Percentiles rank a stretch among this genome's conserved stretches.
Conservation (phyloP, 2,888 invertebrate genomes). For the Lycophotia porphyrea region DNA sequence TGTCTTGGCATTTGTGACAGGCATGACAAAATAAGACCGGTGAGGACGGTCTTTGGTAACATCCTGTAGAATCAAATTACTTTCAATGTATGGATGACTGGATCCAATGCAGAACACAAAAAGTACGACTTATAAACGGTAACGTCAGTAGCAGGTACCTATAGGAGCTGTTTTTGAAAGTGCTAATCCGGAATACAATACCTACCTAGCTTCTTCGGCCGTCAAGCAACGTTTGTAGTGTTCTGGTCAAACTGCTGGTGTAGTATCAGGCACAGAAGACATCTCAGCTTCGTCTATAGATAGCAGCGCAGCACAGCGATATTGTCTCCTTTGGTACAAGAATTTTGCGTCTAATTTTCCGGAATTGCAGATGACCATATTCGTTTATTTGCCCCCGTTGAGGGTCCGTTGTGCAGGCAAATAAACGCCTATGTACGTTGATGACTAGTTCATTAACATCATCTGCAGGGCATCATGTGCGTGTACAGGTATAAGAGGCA, state of each 20-base stretch:
- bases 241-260: not conserved
- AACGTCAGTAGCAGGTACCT: not conserved
- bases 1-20: constrained; percentile 18
- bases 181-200: too few relatives aligned
- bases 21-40: not conserved
- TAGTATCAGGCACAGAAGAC: not conserved
- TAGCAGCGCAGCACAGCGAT: not conserved
- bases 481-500: not conserved
- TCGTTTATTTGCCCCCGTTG: too few relatives aligned
- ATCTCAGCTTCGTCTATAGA: not conserved
- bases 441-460: not conserved
- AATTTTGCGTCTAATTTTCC: not conserved
- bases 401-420: too few relatives aligned
- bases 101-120: not conserved
- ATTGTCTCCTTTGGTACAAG: not conserved
- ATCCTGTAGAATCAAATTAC: not conserved
- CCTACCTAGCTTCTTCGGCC: not conserved
- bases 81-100: not conserved
- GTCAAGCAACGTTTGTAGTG: not conserved
- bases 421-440: too few relatives aligned
- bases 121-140: not conserved
- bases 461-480: not conserved
- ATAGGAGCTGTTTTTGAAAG: not conserved
- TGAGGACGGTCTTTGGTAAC: not conserved
- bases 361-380: not conserved